phyloP scores from a whole-genome alignment of 2,113 vertebrate species.

The Syngnathoides biaculeatus region DNA sequence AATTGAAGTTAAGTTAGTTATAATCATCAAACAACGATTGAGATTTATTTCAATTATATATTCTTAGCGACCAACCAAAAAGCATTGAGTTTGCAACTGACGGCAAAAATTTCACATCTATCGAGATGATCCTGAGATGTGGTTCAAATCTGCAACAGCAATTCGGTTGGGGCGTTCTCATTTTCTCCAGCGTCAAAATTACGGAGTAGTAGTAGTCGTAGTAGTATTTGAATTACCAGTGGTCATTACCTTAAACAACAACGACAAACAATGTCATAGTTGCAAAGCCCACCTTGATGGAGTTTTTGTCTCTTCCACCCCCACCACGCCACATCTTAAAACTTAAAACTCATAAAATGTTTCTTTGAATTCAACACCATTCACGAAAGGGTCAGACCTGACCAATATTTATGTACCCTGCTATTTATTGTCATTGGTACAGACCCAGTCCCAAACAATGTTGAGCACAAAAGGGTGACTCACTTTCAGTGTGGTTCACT shows the following conservation, averaged over 20 bases:
- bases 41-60: background rate
- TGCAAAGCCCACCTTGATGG: background rate
- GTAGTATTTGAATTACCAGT: background rate
- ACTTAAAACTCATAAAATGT: background rate
- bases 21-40: background rate
- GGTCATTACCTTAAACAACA: background rate
- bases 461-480: background rate
- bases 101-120: background rate
- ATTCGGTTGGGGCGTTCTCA: background rate
- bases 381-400: background rate
- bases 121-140: background rate
- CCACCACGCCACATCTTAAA: background rate
- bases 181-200: background rate
- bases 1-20: too few species aligned
- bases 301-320: background rate
- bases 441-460: background rate
- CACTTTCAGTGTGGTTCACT: too few species aligned
- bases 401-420: background rate
- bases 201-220: background rate
- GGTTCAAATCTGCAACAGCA: background rate
- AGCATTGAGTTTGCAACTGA: background rate
- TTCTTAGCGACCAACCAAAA: background rate
- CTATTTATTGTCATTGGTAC: background rate
- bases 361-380: background rate
- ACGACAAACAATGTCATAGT: background rate